A percentile compares a stretch with the other conserved stretches of the same genome.
phyloP scores from a whole-genome alignment of 2,797 vertebrate species.

The Vireo griseus region DNA sequence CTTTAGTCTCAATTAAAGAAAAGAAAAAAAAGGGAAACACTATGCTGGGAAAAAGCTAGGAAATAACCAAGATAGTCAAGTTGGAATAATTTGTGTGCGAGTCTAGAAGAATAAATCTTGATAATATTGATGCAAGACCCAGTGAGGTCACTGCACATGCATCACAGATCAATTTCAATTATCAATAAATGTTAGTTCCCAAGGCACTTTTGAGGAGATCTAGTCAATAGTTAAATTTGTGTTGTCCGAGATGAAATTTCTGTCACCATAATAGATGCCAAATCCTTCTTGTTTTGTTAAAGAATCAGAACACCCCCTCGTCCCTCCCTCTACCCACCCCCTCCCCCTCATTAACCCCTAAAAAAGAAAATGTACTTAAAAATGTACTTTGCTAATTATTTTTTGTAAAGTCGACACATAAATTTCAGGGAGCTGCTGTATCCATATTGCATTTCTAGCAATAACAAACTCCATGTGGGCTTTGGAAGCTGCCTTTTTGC shows the following conservation, averaged over 20 bases:
- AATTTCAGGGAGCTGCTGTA: neutral
- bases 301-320: accelerated
- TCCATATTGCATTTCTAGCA: neutral
- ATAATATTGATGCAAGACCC: neutral
- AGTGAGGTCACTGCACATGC: neutral
- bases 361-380: neutral
- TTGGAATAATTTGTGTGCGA: neutral
- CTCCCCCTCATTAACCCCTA: neutral
- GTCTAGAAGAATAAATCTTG: neutral
- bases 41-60: neutral
- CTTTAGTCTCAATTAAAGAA: neutral
- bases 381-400: neutral
- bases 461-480: neutral
- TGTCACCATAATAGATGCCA: neutral
- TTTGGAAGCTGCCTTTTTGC: neutral
- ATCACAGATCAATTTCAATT: neutral
- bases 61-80: neutral
- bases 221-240: neutral
- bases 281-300: neutral
- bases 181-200: neutral
- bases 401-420: neutral
- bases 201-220: neutral
- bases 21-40: accelerated
- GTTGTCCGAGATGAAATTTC: neutral
- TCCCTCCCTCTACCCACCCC: accelerated